Conservation (phyloP, 2,888 invertebrate species). For the Torymus auratus region DNA sequence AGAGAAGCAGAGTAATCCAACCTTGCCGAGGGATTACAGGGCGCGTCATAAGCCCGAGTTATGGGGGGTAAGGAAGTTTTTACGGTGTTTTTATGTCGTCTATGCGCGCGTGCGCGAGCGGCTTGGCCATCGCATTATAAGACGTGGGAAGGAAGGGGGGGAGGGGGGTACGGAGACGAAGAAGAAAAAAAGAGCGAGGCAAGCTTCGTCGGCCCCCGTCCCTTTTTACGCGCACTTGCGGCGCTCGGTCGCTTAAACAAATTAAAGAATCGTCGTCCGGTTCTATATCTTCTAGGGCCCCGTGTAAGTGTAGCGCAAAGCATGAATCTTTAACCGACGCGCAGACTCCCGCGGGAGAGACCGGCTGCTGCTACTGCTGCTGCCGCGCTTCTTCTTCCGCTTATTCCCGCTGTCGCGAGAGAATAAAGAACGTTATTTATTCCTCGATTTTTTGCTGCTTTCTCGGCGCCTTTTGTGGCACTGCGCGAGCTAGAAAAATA, state of each 20-base stretch:
- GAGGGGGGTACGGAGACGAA: slow-evolving; percentile 59
- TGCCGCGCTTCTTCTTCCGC: slow-evolving; percentile 22
- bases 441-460: slow-evolving; percentile 35
- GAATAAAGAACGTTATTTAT: slow-evolving; percentile 56
- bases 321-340: slow-evolving; percentile 54
- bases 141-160: slow-evolving; percentile 58
- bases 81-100: slow-evolving; percentile 74
- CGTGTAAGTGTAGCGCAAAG: not conserved
- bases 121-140: slow-evolving; percentile 62
- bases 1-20: slow-evolving; percentile 51
- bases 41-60: slow-evolving; percentile 67
- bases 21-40: slow-evolving; percentile 56
- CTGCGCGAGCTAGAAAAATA: not conserved
- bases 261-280: slow-evolving; percentile 73
- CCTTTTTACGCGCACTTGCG: slow-evolving; percentile 57
- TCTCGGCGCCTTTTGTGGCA: not conserved
- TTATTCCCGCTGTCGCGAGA: slow-evolving; percentile 52
- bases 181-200: slow-evolving; percentile 54
- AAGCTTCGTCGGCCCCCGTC: slow-evolving; percentile 55
- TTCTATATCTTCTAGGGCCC: not conserved
- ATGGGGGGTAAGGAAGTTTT: slow-evolving; percentile 71
- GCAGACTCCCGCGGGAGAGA: slow-evolving; percentile 45
- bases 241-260: slow-evolving; percentile 71
- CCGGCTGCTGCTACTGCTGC: not conserved
- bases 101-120: slow-evolving; percentile 60